A percentile compares a stretch with the other conserved stretches of the same genome.
Conservation (phyloP, 2,797 vertebrate species). For the Sternarchorhynchus goeldii region DNA sequence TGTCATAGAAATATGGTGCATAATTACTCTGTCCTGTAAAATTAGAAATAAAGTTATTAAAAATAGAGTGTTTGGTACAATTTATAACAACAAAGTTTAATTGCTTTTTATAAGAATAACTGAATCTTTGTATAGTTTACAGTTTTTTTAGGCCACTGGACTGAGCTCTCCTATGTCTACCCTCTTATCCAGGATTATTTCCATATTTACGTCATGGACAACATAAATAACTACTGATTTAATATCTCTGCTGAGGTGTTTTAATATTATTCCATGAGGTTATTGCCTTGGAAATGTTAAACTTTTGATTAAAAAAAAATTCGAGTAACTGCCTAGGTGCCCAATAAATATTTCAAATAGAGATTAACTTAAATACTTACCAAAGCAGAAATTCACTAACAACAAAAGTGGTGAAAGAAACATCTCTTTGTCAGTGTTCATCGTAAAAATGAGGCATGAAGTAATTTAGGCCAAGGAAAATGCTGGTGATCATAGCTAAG, state of each 20-base stretch:
- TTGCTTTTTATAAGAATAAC: neutral
- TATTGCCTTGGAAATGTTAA: neutral
- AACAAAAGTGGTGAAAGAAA: slow-evolving; percentile 73
- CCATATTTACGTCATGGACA: slow-evolving; percentile 61
- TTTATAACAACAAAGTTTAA: neutral
- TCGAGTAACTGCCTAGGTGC: neutral
- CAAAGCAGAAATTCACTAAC: slow-evolving; percentile 79
- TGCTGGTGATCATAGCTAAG: slow-evolving; percentile 50
- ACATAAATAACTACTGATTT: slow-evolving; percentile 44
- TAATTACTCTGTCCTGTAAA: slow-evolving; percentile 85
- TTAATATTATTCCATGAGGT: neutral
- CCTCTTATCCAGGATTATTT: slow-evolving; percentile 66
- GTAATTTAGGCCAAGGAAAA: slow-evolving; percentile 64
- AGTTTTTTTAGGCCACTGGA: neutral
- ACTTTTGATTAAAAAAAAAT: neutral
- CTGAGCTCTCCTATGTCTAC: slow-evolving; percentile 38
- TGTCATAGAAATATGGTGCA: slow-evolving; percentile 94
- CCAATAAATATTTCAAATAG: slow-evolving; percentile 18
- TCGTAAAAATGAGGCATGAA: slow-evolving; percentile 70
- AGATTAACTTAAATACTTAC: slow-evolving; percentile 78
- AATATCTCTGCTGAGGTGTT: slow-evolving; percentile 18
- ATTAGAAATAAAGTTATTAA: slow-evolving; percentile 42
- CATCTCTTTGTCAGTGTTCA: slow-evolving; percentile 79
- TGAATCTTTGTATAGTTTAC: neutral
- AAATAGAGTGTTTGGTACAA: neutral